Conservation (phyloP, 2,113 vertebrate genomes). For the Labrus mixtus region DNA sequence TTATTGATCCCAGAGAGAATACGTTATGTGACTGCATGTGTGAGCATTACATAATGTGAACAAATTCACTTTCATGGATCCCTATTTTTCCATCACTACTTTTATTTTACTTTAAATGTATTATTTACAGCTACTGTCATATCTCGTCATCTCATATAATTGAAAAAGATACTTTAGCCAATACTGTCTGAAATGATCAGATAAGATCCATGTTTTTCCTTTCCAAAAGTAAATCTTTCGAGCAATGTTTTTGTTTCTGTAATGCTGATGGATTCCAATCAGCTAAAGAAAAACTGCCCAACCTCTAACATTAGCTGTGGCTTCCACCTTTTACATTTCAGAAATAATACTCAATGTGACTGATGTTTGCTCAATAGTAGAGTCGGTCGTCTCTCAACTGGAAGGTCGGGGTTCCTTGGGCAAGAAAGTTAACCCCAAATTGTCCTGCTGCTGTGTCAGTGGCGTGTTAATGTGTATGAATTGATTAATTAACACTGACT, state of each 20-base stretch:
- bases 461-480: too few species aligned
- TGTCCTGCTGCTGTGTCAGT: too few species aligned
- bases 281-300: conserved; percentile 12
- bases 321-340: conserved; percentile 6
- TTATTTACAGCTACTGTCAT: too few species aligned
- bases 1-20: background rate
- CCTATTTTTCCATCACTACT: background rate
- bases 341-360: conserved; percentile 16
- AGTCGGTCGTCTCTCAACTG: too few species aligned
- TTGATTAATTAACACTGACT: too few species aligned
- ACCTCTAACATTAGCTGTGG: background rate
- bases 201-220: conserved; percentile 46
- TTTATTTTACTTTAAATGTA: too few species aligned
- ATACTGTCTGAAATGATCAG: conserved; percentile 27
- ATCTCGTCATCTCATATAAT: conserved; percentile 6
- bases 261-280: conserved; percentile 22
- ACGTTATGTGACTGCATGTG: background rate
- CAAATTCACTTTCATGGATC: background rate
- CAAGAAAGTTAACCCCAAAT: too few species aligned
- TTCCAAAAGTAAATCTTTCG: conserved; percentile 4
- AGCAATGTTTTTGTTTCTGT: conserved; percentile 29
- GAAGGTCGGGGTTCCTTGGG: too few species aligned
- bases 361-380: background rate
- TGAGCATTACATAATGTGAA: conserved; percentile 21
- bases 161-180: conserved; percentile 3